These are phyloP conservation scores for Caenorhabditis latens DNA, from an alignment of 1,140 invertebrate genomes.

Conservation along the genomic window DNA sequence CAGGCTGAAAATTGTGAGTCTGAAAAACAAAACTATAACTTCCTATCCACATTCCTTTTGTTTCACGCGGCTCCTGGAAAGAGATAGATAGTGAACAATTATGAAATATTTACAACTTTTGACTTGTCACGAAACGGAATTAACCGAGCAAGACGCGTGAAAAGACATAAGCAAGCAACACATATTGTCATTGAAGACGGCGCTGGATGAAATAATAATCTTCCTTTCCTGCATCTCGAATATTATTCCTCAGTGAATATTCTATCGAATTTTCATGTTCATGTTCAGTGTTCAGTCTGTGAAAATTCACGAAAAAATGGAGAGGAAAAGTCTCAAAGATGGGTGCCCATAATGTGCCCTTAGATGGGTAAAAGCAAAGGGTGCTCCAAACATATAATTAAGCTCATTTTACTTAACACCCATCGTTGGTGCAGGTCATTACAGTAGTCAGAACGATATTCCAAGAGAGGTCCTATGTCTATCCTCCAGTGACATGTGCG, in stretches of 20 bases:
- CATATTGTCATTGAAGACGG: slow-evolving; percentile 41
- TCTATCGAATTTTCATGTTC: not conserved
- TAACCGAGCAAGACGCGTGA: slow-evolving; percentile 27
- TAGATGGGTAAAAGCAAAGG: not conserved
- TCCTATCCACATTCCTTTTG: not conserved
- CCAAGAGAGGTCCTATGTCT: not conserved
- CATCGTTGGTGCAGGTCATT: slow-evolving; percentile 22
- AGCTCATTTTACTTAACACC: slow-evolving; percentile 52
- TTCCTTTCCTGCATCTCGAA: slow-evolving; percentile 7
- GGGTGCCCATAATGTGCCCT: not conserved
- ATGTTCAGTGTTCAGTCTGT: not conserved
- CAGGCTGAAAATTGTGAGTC: too few species aligned
- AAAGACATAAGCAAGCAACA: slow-evolving; percentile 47
- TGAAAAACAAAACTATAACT: not conserved
- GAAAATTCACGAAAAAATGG: not conserved
- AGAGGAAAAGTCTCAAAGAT: not conserved
- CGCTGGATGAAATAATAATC: slow-evolving; percentile 31
- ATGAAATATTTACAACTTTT: slow-evolving; percentile 53
- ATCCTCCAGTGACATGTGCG: not conserved
- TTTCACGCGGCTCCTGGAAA: not conserved
- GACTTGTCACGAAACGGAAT: slow-evolving; percentile 50
- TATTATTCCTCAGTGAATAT: slow-evolving; percentile 21
- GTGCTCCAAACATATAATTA: slow-evolving; percentile 52
- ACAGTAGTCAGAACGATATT: slow-evolving; percentile 54
- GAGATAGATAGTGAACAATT: slow-evolving; percentile 29